Conservation (phyloP, 2,113 vertebrate genomes). For the Formicarius rufipectus region DNA sequence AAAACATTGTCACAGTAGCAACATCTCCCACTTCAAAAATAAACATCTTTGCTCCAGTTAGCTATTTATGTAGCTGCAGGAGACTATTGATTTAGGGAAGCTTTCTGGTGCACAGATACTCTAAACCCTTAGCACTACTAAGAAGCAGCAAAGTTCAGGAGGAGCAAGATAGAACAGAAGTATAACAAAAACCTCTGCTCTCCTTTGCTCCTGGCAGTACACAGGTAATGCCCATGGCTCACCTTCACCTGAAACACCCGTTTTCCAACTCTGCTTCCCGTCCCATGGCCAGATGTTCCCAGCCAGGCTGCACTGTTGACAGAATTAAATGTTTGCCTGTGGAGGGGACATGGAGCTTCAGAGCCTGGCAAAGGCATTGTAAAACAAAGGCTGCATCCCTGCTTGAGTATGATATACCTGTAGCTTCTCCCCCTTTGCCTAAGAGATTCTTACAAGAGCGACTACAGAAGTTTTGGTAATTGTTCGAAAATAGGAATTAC, state of each 20-base stretch:
- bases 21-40: conserved; percentile 54
- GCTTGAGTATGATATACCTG: not conserved
- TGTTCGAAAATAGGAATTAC: not conserved
- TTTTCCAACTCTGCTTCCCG: not conserved
- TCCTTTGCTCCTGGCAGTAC: not conserved
- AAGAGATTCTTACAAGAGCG: not conserved
- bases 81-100: conserved; percentile 38
- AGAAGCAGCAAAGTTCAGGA: not conserved
- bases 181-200: not conserved
- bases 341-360: accelerated
- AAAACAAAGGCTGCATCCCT: not conserved
- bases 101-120: conserved; percentile 3
- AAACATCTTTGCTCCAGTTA: conserved; percentile 52
- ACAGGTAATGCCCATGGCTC: not conserved
- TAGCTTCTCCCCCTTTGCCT: not conserved
- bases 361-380: not conserved
- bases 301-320: not conserved
- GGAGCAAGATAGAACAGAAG: not conserved
- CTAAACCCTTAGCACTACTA: not conserved
- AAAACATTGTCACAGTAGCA: conserved; percentile 38
- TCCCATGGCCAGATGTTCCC: not conserved
- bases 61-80: conserved; percentile 48
- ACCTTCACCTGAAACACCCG: not conserved
- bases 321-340: not conserved
- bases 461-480: not conserved